Evolutionary conservation across 2,113 vertebrate species (phyloP), one percentile per base, ranked within the genome.

Genomic region (Crotalus helleri): DNA sequence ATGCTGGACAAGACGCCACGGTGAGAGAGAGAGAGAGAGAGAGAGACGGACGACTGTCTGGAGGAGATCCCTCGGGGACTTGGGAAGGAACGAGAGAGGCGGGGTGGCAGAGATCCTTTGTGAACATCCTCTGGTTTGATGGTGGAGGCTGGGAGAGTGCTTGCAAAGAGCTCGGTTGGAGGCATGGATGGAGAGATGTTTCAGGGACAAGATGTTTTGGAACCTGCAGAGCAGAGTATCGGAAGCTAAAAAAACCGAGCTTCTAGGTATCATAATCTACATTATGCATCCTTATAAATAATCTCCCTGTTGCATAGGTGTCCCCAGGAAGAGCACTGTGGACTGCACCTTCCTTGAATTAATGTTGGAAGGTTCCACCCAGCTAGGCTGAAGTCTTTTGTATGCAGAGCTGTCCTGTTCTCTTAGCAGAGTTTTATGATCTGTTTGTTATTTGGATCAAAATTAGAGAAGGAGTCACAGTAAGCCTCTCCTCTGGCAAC

Each of bases 1-100:
- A 98, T 74, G 97, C 97, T 0, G 97, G 97, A 10, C 96, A 98
- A 95, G 97, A 98, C 44, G 97, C 97, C 10, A 97, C 97, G 96
- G 97, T 98, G 94, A 96, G 97, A n/a, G 17, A 15, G 69, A 21
- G 69, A 9, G 95, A 97, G 39, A 39, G 39, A 39, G 3, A 12
- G 29, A 13, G 1, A 12, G 64, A 33, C 2, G 64, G 69, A 39
- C n/a, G n/a, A 19, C 15, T 39, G 33, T 39, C 17, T 81, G 33
- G 15, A 81, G 33, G 13, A 74, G 64, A 74, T 6, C 64, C 5
- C 69, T 81, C 17, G 74, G 74, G 33, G 69, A 19, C n/a, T 13
- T 39, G 5, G 69, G 74, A 9, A 17, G 33, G 33, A 81, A 39
- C 33, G 17, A 17, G 69, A 44, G 33, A 21, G 74, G 74, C 33